A percentile compares a stretch with the other conserved stretches of the same genome.
Evolutionary conservation across 1,140 invertebrate species (phyloP).

Genomic region (Bradynema listronoti): DNA sequence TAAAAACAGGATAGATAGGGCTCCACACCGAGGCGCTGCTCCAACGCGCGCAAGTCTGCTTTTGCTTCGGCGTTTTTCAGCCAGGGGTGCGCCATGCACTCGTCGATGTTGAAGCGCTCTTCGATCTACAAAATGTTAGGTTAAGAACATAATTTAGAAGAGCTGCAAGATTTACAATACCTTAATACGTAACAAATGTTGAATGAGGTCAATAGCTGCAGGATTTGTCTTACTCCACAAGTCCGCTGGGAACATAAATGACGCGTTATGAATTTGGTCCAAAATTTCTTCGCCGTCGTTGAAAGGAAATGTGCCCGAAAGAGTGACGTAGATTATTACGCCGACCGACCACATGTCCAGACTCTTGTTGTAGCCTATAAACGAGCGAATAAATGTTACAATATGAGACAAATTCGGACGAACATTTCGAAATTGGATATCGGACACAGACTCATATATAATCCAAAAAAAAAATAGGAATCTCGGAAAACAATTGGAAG

Average conservation of each 20-base stretch:
- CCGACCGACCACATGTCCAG: constrained; percentile 99
- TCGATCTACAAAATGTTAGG: constrained; percentile 44
- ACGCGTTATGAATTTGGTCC: constrained; percentile 97
- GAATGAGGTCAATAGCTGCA: constrained; percentile 92
- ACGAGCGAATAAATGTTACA: background rate
- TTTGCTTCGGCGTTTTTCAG: constrained; percentile 65
- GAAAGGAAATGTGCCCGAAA: constrained; percentile 96
- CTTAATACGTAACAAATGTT: constrained; percentile 93
- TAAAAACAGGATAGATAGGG: constrained; percentile 35
- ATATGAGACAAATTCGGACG: background rate
- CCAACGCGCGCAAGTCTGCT: constrained; percentile 40
- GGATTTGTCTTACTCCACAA: constrained; percentile 94
- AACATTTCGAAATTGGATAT: too few relatives aligned
- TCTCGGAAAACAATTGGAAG: too few relatives aligned
- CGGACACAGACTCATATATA: too few relatives aligned
- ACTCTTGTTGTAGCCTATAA: constrained; percentile 91
- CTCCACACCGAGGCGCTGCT: constrained; percentile 26
- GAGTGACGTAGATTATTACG: constrained; percentile 84
- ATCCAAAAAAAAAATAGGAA: too few relatives aligned
- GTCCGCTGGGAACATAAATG: constrained; percentile 96
- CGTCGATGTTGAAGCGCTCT: constrained; percentile 71
- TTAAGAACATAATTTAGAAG: background rate
- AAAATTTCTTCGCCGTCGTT: constrained; percentile 99
- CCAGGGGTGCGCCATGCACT: constrained; percentile 86
- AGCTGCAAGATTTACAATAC: constrained; percentile 60